Conservation (phyloP, 1,140 invertebrate genomes). For the Stenopsyche tienmushanensis region DNA sequence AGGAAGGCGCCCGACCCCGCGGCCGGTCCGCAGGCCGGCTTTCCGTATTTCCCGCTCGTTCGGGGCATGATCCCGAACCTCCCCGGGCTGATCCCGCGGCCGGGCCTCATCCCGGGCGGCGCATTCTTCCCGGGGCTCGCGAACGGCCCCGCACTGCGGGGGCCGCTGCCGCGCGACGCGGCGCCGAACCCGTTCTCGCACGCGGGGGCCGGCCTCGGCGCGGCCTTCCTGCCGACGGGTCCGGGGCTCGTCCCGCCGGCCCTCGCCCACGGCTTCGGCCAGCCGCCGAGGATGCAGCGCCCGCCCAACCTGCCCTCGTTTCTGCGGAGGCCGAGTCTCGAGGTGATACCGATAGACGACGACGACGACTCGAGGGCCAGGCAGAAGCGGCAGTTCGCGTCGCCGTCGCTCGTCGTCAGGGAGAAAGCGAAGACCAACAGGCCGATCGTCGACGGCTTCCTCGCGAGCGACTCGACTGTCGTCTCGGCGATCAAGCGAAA, state of each 20-base stretch:
- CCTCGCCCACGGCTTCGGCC: constrained; percentile 54
- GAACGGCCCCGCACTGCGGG: constrained; percentile 51
- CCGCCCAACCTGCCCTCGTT: constrained; percentile 47
- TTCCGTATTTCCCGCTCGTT: constrained; percentile 56
- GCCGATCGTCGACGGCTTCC: constrained; percentile 54
- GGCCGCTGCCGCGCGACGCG: constrained; percentile 46
- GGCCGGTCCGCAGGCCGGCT: constrained; percentile 54
- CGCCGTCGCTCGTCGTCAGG: constrained; percentile 39
- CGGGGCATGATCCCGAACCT: constrained; percentile 45
- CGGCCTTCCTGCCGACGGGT: constrained; percentile 55
- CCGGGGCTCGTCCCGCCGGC: constrained; percentile 50
- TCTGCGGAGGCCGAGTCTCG: constrained; percentile 51
- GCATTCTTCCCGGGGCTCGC: constrained; percentile 50
- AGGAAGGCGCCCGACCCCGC: constrained; percentile 56
- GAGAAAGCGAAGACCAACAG: constrained; percentile 54
- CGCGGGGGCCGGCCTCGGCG: constrained; percentile 45
- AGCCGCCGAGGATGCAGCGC: constrained; percentile 56
- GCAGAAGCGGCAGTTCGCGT: constrained; percentile 48
- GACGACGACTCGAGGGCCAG: constrained; percentile 49
- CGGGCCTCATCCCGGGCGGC: constrained; percentile 53
- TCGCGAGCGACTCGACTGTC: constrained; percentile 48
- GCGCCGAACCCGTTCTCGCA: constrained; percentile 54
- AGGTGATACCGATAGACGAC: constrained; percentile 55
- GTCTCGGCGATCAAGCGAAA: constrained; percentile 27
- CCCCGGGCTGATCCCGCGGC: constrained; percentile 56